phyloP scores from a whole-genome alignment of 2,113 vertebrate species.

The Oreochromis aureus region DNA sequence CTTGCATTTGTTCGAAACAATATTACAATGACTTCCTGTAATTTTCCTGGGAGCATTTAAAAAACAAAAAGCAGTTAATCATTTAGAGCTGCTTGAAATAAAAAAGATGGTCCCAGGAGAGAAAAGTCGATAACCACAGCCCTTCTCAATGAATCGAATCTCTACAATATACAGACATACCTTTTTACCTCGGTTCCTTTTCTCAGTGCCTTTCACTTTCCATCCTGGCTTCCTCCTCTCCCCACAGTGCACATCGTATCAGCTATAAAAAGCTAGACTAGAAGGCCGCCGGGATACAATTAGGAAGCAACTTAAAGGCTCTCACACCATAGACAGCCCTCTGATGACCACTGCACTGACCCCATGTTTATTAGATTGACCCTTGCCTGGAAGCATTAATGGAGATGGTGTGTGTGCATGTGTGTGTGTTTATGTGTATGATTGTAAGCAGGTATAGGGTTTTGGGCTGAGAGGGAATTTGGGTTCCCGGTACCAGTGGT shows the following conservation, averaged over 20 bases:
- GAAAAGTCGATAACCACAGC: neutral
- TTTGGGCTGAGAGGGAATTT: constrained; percentile 6
- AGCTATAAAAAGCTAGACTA: constrained; percentile 49
- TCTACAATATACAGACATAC: neutral
- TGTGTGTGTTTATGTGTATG: constrained; percentile 29
- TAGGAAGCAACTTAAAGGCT: constrained; percentile 73
- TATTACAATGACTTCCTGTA: constrained; percentile 4
- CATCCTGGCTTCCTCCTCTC: constrained; percentile 12
- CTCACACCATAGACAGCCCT: constrained; percentile 67
- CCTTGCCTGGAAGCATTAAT: constrained; percentile 73
- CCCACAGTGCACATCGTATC: constrained; percentile 31
- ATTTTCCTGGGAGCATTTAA: constrained; percentile 14
- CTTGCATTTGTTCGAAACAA: constrained; percentile 23
- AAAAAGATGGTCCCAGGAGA: neutral
- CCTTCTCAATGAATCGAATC: neutral
- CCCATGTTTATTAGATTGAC: constrained; percentile 81
- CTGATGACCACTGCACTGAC: constrained; percentile 68
- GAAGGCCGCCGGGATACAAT: constrained; percentile 72
- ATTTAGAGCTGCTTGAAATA: neutral
- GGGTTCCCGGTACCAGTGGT: constrained; percentile 1
- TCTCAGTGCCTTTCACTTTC: neutral
- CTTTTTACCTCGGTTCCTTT: neutral
- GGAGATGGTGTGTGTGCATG: constrained; percentile 53
- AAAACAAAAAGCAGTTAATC: constrained; percentile 6
- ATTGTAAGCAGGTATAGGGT: constrained; percentile 20